These are phyloP conservation scores for Callimorpha dominula DNA, from an alignment of 2,888 invertebrate genomes.

Conservation along the genomic window DNA sequence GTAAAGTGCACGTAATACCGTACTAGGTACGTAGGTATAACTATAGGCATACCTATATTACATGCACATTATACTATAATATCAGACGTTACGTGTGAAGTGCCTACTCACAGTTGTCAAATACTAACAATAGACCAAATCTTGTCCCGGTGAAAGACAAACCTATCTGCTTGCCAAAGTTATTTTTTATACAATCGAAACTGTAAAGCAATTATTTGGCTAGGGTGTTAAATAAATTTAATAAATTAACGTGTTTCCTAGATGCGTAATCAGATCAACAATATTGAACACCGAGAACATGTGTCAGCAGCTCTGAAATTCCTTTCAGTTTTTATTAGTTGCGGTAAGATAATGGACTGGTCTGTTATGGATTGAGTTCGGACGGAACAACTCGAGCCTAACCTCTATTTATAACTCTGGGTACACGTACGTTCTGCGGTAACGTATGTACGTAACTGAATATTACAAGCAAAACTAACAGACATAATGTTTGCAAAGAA, in stretches of 20 bases:
- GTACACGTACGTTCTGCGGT: conserved; percentile 71
- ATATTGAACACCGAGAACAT: conserved; percentile 45
- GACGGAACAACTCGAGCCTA: conserved; percentile 73
- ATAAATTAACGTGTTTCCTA: conserved; percentile 30
- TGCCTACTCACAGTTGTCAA: conserved; percentile 39
- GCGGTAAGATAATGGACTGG: conserved; percentile 80
- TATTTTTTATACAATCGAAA: conserved; percentile 54
- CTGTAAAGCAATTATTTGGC: conserved; percentile 40
- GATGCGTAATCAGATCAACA: conserved; percentile 32
- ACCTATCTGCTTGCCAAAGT: conserved; percentile 50
- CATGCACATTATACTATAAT: conserved; percentile 28
- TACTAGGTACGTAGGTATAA: background rate
- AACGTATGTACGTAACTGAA: conserved; percentile 68
- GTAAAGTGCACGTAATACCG: background rate
- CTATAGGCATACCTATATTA: background rate
- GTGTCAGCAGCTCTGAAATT: conserved; percentile 66
- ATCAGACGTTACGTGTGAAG: conserved; percentile 38
- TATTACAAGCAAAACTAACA: conserved; percentile 78
- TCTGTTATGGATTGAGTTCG: conserved; percentile 77
- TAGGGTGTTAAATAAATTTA: conserved; percentile 30
- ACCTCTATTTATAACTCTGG: conserved; percentile 80
- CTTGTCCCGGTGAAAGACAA: conserved; percentile 54
- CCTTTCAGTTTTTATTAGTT: conserved; percentile 82
- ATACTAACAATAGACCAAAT: conserved; percentile 54
- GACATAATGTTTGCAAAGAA: conserved; percentile 62